Conservation (phyloP, 2,888 invertebrate genomes). For the Criorhina ranunculi region DNA sequence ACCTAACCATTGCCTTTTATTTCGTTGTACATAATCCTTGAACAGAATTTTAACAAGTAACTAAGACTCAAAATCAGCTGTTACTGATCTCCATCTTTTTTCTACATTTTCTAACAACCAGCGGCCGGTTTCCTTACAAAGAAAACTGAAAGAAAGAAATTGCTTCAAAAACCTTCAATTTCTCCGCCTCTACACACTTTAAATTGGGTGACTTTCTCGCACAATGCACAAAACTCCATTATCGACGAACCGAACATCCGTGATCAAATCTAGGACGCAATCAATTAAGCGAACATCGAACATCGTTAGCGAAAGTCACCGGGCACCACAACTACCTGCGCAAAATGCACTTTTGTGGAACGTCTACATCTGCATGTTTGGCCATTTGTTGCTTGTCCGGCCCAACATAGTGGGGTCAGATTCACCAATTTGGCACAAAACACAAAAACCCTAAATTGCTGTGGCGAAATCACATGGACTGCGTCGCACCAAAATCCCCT, state of each 20-base stretch:
- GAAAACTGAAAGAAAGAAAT: too few species aligned
- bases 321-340: slow-evolving; percentile 20
- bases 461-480: slow-evolving; percentile 43
- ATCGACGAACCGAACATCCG: slow-evolving; percentile 49
- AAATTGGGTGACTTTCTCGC: slow-evolving; percentile 48
- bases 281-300: slow-evolving; percentile 72
- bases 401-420: slow-evolving; percentile 53
- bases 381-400: slow-evolving; percentile 46
- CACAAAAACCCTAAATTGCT: slow-evolving; percentile 39
- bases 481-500: slow-evolving; percentile 36
- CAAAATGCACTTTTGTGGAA: slow-evolving; percentile 30
- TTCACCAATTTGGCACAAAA: slow-evolving; percentile 63
- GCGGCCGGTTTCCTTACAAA: too few species aligned
- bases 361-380: slow-evolving; percentile 35
- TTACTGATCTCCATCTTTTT: too few species aligned
- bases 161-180: not conserved
- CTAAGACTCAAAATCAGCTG: too few species aligned
- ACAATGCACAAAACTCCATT: slow-evolving; percentile 16
- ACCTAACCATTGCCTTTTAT: too few species aligned
- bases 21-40: too few species aligned
- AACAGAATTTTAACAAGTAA: too few species aligned
- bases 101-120: too few species aligned
- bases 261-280: slow-evolving; percentile 72
- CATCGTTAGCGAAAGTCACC: slow-evolving; percentile 64
- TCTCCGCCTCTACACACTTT: not conserved